phyloP scores from a whole-genome alignment of 2,888 invertebrate species.

The Mactromeris polynyma region DNA sequence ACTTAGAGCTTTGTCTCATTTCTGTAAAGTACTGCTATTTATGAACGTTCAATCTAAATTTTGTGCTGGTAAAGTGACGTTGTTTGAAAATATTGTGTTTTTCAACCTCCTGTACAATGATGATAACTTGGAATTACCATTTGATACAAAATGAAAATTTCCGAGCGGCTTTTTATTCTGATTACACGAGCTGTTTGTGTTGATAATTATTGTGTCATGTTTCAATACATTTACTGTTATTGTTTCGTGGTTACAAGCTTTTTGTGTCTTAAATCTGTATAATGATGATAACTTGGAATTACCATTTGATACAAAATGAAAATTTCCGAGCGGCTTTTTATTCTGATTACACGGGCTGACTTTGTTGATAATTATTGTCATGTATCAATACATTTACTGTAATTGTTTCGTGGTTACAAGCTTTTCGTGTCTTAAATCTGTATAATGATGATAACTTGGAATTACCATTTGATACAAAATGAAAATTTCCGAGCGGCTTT shows the following conservation, averaged over 20 bases:
- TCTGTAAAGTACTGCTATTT: too few species aligned
- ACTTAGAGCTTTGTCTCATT: too few species aligned
- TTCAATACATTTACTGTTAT: background rate
- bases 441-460: constrained; percentile 57
- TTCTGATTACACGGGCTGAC: constrained; percentile 26
- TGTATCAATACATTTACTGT: background rate
- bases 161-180: constrained; percentile 37
- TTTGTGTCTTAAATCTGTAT: background rate
- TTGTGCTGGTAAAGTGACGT: too few species aligned
- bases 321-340: constrained; percentile 48
- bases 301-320: constrained; percentile 53
- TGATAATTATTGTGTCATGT: background rate
- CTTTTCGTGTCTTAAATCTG: background rate
- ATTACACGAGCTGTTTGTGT: background rate
- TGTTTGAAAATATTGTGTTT: too few species aligned
- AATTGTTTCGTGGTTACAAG: background rate
- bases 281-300: constrained; percentile 60
- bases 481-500: constrained; percentile 38
- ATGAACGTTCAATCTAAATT: too few species aligned
- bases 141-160: background rate
- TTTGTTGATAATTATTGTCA: background rate
- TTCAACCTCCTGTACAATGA: constrained; percentile 12
- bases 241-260: background rate
- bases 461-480: constrained; percentile 52
- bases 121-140: constrained; percentile 51